Conservation (phyloP, 1,140 invertebrate genomes). For the Drosophila busckii region DNA sequence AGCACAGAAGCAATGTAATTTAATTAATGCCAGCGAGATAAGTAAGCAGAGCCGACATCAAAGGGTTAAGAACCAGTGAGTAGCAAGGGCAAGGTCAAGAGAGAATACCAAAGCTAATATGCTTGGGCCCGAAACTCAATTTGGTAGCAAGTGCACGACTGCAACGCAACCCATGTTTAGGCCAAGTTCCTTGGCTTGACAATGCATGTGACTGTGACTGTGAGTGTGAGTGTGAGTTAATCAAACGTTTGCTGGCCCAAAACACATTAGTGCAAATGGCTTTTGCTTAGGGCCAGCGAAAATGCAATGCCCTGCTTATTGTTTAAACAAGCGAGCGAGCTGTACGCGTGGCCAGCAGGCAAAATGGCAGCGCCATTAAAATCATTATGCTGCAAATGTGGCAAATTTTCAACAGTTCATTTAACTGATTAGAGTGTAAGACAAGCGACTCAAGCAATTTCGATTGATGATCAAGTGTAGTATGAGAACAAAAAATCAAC, state of each 20-base stretch:
- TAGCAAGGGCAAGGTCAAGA: constrained; percentile 13
- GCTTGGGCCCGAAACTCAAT: too few species aligned
- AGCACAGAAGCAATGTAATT: constrained; percentile 35
- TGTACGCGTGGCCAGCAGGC: constrained; percentile 24
- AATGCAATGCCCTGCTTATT: constrained; percentile 34
- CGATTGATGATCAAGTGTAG: constrained; percentile 49
- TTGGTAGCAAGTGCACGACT: not conserved
- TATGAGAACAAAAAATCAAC: constrained; percentile 19
- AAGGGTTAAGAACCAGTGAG: not conserved
- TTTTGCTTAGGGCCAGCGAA: constrained; percentile 1
- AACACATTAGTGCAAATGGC: constrained; percentile 63
- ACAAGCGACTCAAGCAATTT: constrained; percentile 37
- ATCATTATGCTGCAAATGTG: constrained; percentile 48
- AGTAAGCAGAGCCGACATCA: constrained; percentile 3
- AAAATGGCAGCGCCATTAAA: constrained; percentile 14
- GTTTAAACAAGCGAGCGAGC: constrained; percentile 62
- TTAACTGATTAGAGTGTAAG: constrained; percentile 68
- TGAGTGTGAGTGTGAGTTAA: constrained; percentile 20
- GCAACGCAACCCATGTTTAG: constrained; percentile 8
- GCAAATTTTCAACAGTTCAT: constrained; percentile 75
- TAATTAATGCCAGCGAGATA: constrained; percentile 43
- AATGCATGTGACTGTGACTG: not conserved
- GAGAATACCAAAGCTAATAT: too few species aligned
- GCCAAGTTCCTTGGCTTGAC: constrained; percentile 50
- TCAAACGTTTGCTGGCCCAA: constrained; percentile 50